These are phyloP conservation scores for Halisarca cf. caerulea DNA, from an alignment of 37 sponge, comb jelly and placozoan genomes.

Conservation along the genomic window DNA sequence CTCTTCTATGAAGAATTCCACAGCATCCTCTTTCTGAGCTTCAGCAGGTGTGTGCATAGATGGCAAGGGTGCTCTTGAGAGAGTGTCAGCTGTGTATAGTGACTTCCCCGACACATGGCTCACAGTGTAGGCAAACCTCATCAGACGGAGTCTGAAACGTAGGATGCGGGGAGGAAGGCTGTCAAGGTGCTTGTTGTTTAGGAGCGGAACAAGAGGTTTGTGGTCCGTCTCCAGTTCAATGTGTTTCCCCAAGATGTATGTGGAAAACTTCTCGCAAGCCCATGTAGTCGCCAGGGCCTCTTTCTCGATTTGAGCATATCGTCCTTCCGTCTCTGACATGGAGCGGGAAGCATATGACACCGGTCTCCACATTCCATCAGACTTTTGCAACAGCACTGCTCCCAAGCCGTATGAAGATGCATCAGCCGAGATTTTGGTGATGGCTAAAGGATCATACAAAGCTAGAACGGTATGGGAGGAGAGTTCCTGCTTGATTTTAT, in stretches of 20 bases:
- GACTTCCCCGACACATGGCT: constrained; percentile 50
- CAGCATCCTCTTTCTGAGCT: no score
- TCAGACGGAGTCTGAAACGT: constrained; percentile 26
- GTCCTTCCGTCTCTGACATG: not conserved
- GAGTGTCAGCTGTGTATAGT: constrained; percentile 46
- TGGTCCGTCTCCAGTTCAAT: constrained; percentile 49
- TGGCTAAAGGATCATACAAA: not conserved
- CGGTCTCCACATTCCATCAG: not conserved
- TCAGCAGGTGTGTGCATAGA: no score
- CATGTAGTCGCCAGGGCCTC: constrained; percentile 23
- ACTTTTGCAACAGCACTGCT: constrained; percentile 19
- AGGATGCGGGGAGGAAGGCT: constrained; percentile 36
- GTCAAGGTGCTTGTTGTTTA: constrained; percentile 33
- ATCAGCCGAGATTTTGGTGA: not conserved
- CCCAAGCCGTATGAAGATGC: constrained; percentile 37
- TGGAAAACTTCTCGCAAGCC: constrained; percentile 29
- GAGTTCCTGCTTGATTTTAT: not conserved
- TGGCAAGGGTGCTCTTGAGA: constrained; percentile 33
- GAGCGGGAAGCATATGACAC: constrained; percentile 18
- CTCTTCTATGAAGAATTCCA: not conserved
- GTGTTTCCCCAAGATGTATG: constrained; percentile 33
- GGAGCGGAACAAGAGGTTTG: constrained; percentile 58
- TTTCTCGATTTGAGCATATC: constrained; percentile 16
- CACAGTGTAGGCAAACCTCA: constrained; percentile 32
- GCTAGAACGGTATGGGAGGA: not conserved